Base-by-base conservation (phyloP, 2,797 vertebrate genomes). In the Sus cebifrons region DNA sequence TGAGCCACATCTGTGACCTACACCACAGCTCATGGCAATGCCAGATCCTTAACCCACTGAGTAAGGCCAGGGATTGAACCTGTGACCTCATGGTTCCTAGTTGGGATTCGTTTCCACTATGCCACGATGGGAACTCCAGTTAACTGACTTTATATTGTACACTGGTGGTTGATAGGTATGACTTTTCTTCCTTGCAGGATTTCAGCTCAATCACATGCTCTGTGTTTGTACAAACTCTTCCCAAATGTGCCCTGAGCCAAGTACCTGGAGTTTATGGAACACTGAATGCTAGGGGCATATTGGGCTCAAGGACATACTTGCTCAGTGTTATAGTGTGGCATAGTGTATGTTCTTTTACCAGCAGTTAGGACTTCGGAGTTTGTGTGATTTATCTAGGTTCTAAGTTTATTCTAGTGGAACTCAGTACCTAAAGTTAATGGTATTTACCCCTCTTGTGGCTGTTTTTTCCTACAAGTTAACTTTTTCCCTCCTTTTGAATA, bases 391-490 rank as follows among this genome's bases (percentile, higher is more conserved):
- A 70, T 84, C 86, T 85, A 16, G 81, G 60, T 20, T 85, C 29
- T 21, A 67, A 75, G 60, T 21, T 94, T 60, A 74, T 62, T 40
- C 56, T 3, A 97, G 18, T 29, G 94, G 92, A 96, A 94, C 44
- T 29, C 83, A 97, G 95, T 88, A 62, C 81, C 79, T 85, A 74
- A 74, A 25, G 15, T 54, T 96, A 78, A 73, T 96, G 91, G 70
- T 79, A 12, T 86, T 56, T 79, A 70, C 68, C 73, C 68, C 20
- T 86, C 89, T 91, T 88, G 85, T 95, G 91, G 64, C 85, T 95
- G 64, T 71, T 78, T 95, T 86, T 36, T 6, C 86, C 92, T 79
- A 91, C 97, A 96, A 94, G 95, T 88, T 97, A 93, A 94, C 62
- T 64, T 64, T 27, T 96, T 89, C 65, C 3, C 83, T 32, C 77